A percentile compares a stretch with the other conserved stretches of the same genome.
These are phyloP conservation scores for Brevimyrus niger DNA, from an alignment of 2,113 vertebrate genomes.

Conservation along the genomic window DNA sequence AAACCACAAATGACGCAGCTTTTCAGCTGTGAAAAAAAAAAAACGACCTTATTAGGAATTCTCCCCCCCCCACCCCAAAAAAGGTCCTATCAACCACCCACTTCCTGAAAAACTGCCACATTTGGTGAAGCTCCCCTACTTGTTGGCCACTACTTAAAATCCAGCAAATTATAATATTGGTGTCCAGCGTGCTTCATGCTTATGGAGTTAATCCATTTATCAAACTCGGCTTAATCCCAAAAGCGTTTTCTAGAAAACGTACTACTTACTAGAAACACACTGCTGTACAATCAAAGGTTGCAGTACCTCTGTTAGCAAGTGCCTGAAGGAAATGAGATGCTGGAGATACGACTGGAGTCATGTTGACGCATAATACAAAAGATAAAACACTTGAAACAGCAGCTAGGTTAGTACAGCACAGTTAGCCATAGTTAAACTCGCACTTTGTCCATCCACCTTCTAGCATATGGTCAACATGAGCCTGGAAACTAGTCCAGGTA, in stretches of 20 bases:
- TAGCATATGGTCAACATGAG: not conserved
- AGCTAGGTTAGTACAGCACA: not conserved
- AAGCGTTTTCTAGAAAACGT: not conserved
- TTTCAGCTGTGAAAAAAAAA: not conserved
- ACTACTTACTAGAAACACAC: not conserved
- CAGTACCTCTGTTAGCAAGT: not conserved
- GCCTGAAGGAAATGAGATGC: conserved; percentile 9
- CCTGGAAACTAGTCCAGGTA: not conserved
- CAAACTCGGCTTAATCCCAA: not conserved
- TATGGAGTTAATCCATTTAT: conserved; percentile 9
- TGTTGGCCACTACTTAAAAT: not conserved
- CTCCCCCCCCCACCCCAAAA: not conserved
- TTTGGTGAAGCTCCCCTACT: not conserved
- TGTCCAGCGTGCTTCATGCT: not conserved
- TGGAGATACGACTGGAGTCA: not conserved
- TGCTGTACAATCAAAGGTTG: not conserved
- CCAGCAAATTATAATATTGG: not conserved
- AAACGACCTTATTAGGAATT: not conserved
- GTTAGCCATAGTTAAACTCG: not conserved
- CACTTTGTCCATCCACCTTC: not conserved
- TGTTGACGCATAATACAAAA: not conserved
- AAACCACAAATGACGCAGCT: not conserved
- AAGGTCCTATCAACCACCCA: not conserved
- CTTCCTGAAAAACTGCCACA: not conserved
- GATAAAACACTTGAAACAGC: not conserved